Percentiles rank a stretch among this genome's conserved stretches.
phyloP scores from a whole-genome alignment of 2,888 invertebrate genomes.

The Archaeoteleia sp. region DNA sequence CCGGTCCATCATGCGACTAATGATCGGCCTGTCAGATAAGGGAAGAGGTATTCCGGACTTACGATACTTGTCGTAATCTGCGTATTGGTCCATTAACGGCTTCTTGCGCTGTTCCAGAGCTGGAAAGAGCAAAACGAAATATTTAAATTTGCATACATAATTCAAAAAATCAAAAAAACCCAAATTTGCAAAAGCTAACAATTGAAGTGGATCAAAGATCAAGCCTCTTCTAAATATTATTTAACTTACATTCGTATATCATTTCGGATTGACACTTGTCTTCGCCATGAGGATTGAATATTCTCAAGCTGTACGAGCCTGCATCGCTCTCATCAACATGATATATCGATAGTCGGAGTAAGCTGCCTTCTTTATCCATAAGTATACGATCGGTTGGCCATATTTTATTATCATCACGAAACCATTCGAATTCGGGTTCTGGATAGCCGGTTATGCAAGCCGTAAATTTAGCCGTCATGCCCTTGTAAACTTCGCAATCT shows the following conservation, averaged over 20 bases:
- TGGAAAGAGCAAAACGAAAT: slow-evolving; percentile 66
- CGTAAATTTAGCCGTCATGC: slow-evolving; percentile 94
- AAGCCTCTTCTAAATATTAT: slow-evolving; percentile 5
- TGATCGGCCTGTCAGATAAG: slow-evolving; percentile 91
- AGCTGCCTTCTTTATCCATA: slow-evolving; percentile 88
- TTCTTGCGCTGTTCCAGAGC: slow-evolving; percentile 83
- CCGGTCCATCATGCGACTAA: slow-evolving; percentile 93
- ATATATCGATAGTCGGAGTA: slow-evolving; percentile 87
- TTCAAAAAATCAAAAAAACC: too few species aligned
- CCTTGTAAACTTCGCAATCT: slow-evolving; percentile 89
- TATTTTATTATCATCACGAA: slow-evolving; percentile 85
- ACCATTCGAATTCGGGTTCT: slow-evolving; percentile 92
- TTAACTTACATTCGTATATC: slow-evolving; percentile 84
- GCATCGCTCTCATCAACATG: slow-evolving; percentile 88
- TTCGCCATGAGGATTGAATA: slow-evolving; percentile 90
- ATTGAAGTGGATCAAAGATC: slow-evolving; percentile 12
- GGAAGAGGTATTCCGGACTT: slow-evolving; percentile 91
- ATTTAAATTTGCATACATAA: too few species aligned
- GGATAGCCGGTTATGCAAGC: slow-evolving; percentile 92
- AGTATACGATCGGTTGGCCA: slow-evolving; percentile 88
- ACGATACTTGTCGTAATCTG: slow-evolving; percentile 88
- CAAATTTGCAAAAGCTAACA: too few species aligned
- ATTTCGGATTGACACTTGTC: slow-evolving; percentile 87
- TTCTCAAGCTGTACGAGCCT: slow-evolving; percentile 88
- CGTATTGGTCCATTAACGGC: slow-evolving; percentile 86